phyloP scores from a whole-genome alignment of 2,888 invertebrate genomes.

The Carterocephalus palaemon region DNA sequence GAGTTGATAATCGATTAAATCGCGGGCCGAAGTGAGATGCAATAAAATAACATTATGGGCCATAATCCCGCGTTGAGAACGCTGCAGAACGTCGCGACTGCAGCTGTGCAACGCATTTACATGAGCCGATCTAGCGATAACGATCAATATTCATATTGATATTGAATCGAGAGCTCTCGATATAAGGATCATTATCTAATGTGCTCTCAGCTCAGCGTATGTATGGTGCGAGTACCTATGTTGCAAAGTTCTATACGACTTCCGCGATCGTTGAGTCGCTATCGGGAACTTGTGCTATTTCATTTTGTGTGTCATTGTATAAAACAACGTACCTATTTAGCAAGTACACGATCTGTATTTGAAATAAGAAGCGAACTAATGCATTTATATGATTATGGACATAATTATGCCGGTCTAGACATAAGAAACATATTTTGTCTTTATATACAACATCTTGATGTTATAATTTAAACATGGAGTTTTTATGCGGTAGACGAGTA shows the following conservation, averaged over 20 bases:
- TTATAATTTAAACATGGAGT: no score
- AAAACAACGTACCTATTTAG: no score
- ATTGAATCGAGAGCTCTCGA: conserved; percentile 8
- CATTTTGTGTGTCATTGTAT: neutral
- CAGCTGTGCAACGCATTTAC: conserved; percentile 22
- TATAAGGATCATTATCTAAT: conserved; percentile 9
- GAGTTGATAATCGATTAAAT: conserved; percentile 1
- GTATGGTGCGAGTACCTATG: neutral
- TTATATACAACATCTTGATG: no score
- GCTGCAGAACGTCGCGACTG: conserved; percentile 9
- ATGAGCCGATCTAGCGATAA: conserved; percentile 3
- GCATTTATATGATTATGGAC: no score
- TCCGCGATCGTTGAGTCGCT: conserved; percentile 11
- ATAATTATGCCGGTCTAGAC: no score
- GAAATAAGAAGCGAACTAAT: no score
- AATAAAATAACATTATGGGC: conserved; percentile 10
- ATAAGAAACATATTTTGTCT: no score
- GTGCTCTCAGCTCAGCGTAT: neutral
- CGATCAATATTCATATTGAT: no score
- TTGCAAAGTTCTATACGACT: conserved; percentile 11
- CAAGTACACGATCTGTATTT: no score
- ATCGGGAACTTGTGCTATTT: neutral
- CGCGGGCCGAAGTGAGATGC: conserved; percentile 8
- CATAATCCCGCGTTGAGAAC: conserved; percentile 13
- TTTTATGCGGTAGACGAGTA: no score